Base-by-base conservation (phyloP, 2,797 vertebrate genomes). In the Chiloscyllium punctatum region DNA sequence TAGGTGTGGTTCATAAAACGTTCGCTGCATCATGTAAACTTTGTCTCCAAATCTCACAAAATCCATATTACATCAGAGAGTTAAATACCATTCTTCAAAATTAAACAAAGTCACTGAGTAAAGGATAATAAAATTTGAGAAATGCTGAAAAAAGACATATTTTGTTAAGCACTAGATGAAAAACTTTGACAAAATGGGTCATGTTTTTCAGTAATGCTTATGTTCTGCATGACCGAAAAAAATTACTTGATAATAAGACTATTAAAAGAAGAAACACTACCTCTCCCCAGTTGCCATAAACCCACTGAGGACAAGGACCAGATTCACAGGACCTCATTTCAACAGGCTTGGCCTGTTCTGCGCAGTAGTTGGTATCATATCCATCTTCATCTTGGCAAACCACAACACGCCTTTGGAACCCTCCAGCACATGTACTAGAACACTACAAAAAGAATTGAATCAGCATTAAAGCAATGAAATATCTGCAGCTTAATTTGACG, bases 301-400 rank as follows among this genome's bases (percentile, higher is more conserved):
- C 98, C 99, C 99, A 99, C 95, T 99, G 99, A 90, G 99, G 99
- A 97, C 99, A 99, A 0, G 98, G 98, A 53, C 99, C 99, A 0
- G 99, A 99, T 96, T 99, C 99, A 7, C 99, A 99, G 0, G 98
- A 98, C 96, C 98, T 98, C 96, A 99, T 99, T 97, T 99, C 99
- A 42, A 97, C 97, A 4, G 99, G 99, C 96, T 98, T 98, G 96
- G 97, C 98, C 96, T 98, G 98, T 96, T 98, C 98, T 86, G 98
- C 98, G 30, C 99, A 99, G 97, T 98, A 98, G 96, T 96, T 98
- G 87, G 98, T 98, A 0, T 98, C 97, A 96, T 99, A 99, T 96
- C 99, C 99, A 0, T 99, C 99, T 96, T 99, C 99, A 96, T 99
- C 99, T 97, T 99, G 99, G 97, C 99, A 99, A 79, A 99, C 99